Evolutionary conservation across 2,797 vertebrate genomes (phyloP).

Genomic region (Falco rusticolus): DNA sequence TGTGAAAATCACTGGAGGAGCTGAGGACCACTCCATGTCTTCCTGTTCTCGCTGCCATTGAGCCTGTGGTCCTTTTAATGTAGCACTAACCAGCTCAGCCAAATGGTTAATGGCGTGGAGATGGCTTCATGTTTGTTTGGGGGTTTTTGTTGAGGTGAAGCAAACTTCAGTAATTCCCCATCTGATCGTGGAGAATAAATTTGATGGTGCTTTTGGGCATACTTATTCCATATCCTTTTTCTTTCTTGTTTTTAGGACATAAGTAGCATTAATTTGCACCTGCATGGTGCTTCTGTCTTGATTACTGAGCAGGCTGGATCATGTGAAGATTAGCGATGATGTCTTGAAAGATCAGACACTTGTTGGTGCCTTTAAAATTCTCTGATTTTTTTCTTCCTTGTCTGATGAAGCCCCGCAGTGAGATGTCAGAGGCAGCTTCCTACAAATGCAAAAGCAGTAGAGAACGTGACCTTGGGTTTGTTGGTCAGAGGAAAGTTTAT

Average conservation of each 20-base stretch:
- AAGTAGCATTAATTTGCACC: constrained; percentile 45
- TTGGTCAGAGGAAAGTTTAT: background rate
- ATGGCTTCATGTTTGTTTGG: background rate
- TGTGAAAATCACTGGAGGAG: background rate
- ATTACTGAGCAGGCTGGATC: background rate
- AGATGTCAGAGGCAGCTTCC: background rate
- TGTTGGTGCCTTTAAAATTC: constrained; percentile 10
- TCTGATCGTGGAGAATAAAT: background rate
- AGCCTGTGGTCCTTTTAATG: background rate
- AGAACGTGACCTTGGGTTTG: background rate
- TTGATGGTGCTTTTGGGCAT: constrained; percentile 15
- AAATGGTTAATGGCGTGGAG: background rate
- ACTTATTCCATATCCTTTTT: background rate
- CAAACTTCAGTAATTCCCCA: background rate
- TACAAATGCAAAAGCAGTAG: background rate
- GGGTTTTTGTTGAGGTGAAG: background rate
- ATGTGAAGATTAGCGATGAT: background rate
- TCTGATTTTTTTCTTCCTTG: background rate
- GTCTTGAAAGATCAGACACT: constrained; percentile 1
- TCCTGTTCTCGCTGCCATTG: background rate
- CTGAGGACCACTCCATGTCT: background rate
- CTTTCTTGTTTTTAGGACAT: constrained; percentile 2
- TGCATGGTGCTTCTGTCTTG: background rate
- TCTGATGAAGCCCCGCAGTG: background rate
- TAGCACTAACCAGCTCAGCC: background rate